Base-by-base conservation (phyloP, 2,888 invertebrate genomes). In the Drosophila lutescens region DNA sequence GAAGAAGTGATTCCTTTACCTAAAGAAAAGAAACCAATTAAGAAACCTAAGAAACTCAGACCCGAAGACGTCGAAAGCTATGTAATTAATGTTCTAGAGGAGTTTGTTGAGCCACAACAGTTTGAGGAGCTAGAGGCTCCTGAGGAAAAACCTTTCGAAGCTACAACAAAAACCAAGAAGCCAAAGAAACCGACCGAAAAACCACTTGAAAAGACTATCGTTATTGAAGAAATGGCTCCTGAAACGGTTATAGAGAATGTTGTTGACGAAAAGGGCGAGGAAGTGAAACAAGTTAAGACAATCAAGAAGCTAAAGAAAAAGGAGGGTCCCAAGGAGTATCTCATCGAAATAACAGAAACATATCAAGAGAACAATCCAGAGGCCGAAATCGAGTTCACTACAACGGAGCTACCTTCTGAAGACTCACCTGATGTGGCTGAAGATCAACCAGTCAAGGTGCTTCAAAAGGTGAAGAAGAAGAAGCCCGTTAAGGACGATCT, bases 371-470 rank as follows among this genome's bases (percentile, higher is more conserved):
- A 90, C 6, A 88, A 91, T 23, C 84, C 88, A 3, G 89, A 92
- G 88, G 92, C 93, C 9, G 86, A 92, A 38, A 91, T 92, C 2
- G 90, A 92, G 17, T 89, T 93, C 13, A 91, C 91, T 30, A 91
- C 91, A 59, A 88, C 90, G 50, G 91, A 80, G 46, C 69, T 76
- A 76, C 86, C 38, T 23, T 75, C 60, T 54, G 78, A 78, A 4
- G 78, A 86, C 38, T 32, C 61, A 9, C 32, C 41, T 7, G 20
- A 38, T 26, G n/a, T 50, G 5, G 44, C 56, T 7, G 63, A 54
- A 9, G 53, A 76, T 2, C 59, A 77, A 15, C 79, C 86, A 9
- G 59, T 73, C 30, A 89, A 89, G 47, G 72, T 89, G 34, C 57
- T 84, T 9, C 84, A 90, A 40, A 89, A 88, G 59, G 71, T 79